These are phyloP conservation scores for Hoplias malabaricus DNA, from an alignment of 2,113 vertebrate species.

Conservation along the genomic window DNA sequence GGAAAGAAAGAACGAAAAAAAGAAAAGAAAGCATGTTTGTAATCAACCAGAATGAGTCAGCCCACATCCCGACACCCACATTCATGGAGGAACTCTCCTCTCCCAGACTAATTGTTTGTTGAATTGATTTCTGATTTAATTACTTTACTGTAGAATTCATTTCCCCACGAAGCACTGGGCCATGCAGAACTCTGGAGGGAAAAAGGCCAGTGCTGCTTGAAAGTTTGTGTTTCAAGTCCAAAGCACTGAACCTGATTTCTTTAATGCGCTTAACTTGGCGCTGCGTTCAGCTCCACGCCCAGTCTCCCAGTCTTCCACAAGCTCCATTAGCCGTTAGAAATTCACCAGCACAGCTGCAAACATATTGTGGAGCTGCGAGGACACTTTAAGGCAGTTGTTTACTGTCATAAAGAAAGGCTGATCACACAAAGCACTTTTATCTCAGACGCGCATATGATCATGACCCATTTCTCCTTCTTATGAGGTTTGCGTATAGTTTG, in stretches of 20 bases:
- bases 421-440: not conserved
- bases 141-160: constrained; percentile 61
- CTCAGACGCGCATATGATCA: not conserved
- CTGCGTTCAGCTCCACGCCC: not conserved
- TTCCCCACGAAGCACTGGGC: constrained; percentile 56
- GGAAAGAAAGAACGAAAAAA: not conserved
- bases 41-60: constrained; percentile 43
- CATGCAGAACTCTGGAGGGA: constrained; percentile 11
- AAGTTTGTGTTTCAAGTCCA: not conserved
- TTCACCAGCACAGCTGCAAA: not conserved
- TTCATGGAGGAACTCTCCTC: constrained; percentile 37
- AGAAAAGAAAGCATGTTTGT: constrained; percentile 11
- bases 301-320: not conserved
- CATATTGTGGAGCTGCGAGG: not conserved
- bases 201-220: not conserved
- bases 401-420: not conserved
- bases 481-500: not conserved
- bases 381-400: not conserved
- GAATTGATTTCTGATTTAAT: constrained; percentile 70
- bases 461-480: constrained; percentile 17
- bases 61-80: constrained; percentile 47
- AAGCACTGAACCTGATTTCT: not conserved
- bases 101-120: constrained; percentile 62
- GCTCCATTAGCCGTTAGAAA: not conserved
- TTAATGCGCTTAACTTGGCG: not conserved